Base-by-base conservation (phyloP, 2,888 invertebrate genomes). In the Monochamus alternatus region DNA sequence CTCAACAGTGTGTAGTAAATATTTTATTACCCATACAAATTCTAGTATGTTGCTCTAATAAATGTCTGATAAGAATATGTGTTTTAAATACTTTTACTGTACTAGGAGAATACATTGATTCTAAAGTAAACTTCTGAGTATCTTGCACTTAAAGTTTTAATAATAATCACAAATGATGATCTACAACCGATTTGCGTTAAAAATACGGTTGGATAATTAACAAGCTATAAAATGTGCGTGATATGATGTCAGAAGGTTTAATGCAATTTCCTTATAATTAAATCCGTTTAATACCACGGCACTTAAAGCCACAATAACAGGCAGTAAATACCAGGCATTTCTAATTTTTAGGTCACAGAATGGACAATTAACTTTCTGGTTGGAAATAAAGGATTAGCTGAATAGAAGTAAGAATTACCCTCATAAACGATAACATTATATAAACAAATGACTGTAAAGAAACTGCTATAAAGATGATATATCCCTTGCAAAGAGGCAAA, bases 311-410 rank as follows among this genome's bases (percentile, higher is more conserved):
- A 55, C 38, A 62, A 43, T 72, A 64, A 64, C 52, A 38, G 64
- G 38, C 58, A 55, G 72, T 72, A 72, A 72, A 72, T 72, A 64
- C 55, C 64, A 64, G 9, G 72, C 72, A 72, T 55, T 72, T 64
- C 60, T 12, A 64, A 72, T 72, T 72, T 72, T 72, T 72, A 72
- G 72, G 72, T 72, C 72, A 72, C 52, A 72, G 64, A 63, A 64
- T 58, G 55, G 52, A 55, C 64, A 72, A 58, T 72, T 72, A 64
- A 62, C 58, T 63, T 30, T 72, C 47, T 55, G 73, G 65, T 66
- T 59, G 58, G 58, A 66, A 55, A 83, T 82, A 83, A 82, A 84
- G 81, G 81, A 83, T 81, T 83, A 69, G 43, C 30, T 69, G 22
- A 60, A 60, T 60, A 47, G 60, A 22, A 69, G 59, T 14, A 69